A percentile compares a stretch with the other conserved stretches of the same genome.
Evolutionary conservation across 37 sponge, comb jelly and placozoan genomes (phyloP).

Genomic region (Agelas oroides): DNA sequence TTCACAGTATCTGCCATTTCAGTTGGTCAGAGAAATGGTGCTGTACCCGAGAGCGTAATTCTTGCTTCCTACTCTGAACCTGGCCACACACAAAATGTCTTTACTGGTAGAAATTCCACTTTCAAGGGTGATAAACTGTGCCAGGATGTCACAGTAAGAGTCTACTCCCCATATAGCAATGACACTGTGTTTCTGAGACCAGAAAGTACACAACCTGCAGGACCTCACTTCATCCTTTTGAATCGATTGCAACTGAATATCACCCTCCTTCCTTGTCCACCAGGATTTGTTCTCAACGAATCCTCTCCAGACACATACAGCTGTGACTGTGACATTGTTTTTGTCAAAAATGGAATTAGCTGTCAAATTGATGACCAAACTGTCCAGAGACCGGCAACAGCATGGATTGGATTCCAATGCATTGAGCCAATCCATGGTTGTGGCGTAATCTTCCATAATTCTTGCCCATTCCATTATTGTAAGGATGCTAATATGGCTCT

Average conservation of each 20-base stretch:
- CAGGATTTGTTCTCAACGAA: not conserved
- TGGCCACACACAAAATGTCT: too few relatives aligned
- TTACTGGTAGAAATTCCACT: too few relatives aligned
- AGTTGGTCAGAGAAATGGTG: too few relatives aligned
- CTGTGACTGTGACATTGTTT: not conserved
- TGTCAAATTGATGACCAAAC: not conserved
- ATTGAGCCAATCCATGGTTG: not conserved
- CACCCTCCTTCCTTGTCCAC: not conserved
- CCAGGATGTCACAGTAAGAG: too few relatives aligned
- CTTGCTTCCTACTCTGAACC: too few relatives aligned
- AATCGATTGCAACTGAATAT: not conserved
- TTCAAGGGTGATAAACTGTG: too few relatives aligned
- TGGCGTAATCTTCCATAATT: not conserved
- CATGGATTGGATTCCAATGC: not conserved
- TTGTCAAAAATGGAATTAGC: not conserved
- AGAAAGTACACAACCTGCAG: too few relatives aligned
- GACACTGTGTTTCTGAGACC: too few relatives aligned
- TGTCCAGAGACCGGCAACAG: not conserved
- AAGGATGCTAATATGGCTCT: not conserved
- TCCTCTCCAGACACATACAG: not conserved
- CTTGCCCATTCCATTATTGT: constrained; percentile 8
- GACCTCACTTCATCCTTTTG: too few relatives aligned
- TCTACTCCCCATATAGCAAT: too few relatives aligned
- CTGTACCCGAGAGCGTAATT: too few relatives aligned
- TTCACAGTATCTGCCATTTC: too few relatives aligned